Evolutionary conservation across 23 tunicate species (phyloP), one percentile per base, ranked within the genome.

Genomic region (Botrylloides violaceus): DNA sequence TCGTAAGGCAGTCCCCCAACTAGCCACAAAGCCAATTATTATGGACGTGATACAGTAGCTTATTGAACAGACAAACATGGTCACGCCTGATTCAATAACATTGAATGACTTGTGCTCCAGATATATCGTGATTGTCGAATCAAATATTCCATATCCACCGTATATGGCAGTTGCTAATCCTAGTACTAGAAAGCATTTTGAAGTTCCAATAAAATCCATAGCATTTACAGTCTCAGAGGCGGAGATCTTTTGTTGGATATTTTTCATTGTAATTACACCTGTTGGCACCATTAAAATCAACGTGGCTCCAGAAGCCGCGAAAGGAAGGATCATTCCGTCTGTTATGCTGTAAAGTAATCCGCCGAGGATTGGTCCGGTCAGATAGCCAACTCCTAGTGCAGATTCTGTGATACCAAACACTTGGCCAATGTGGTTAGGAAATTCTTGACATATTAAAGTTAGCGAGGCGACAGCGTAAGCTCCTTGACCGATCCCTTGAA

Each of bases 291-390:
- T 27, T 39, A 68, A 26, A 32, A 68, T 24, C 26, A 68, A 28
- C 22, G 37, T 19, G 2, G 49, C 29, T 2, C 74, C 74, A 0
- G 74, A 68, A 5, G 37, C 26, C 26, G 28, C 56, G 0, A 68
- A 68, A 15, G 74, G 58, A 19, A 68, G 32, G 19, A 68, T 27
- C 34, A 68, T 37, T 25, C 74, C 74, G 1, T 23, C 25, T 36
- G 58, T 34, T 7, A 43, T 43, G 29, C 37, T 43, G 37, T 36
- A 68, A 9, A 68, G 18, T 37, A 35, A 26, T 4, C 74, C 58
- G 20, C 74, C 74, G 29, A 68, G 47, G n/a, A 68, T 20, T 23
- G 74, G 74, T 6, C 74, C 74, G 28, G 47, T 37, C 6, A 68
- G 23, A 22, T 68, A 68, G 21, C 74, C 74, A 9, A 68, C 58